These are phyloP conservation scores for Colletes collaris DNA, from an alignment of 2,888 invertebrate genomes.

Conservation along the genomic window DNA sequence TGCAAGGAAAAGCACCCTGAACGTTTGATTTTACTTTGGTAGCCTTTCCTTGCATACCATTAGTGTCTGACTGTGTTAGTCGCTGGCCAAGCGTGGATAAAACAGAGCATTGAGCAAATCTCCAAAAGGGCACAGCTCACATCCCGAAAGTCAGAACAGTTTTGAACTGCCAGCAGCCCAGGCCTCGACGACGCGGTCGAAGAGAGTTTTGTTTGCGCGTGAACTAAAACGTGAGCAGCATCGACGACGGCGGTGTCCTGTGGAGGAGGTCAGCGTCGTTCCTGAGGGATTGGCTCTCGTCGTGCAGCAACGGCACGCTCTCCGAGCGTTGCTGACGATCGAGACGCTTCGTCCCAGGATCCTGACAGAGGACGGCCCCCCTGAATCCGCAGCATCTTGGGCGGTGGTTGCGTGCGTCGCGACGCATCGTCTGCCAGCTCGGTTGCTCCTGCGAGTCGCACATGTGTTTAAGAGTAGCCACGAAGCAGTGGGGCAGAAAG, in stretches of 20 bases:
- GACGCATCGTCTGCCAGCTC: constrained; percentile 18
- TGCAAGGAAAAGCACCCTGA: too few relatives aligned
- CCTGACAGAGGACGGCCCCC: constrained; percentile 17
- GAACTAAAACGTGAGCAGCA: constrained; percentile 41
- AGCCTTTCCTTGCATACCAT: too few relatives aligned
- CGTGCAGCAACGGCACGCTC: constrained; percentile 68
- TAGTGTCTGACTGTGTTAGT: too few relatives aligned
- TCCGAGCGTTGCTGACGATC: constrained; percentile 57
- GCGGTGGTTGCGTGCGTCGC: constrained; percentile 9
- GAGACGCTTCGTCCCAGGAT: constrained; percentile 37
- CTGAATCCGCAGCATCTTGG: constrained; percentile 21
- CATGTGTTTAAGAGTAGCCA: constrained; percentile 22
- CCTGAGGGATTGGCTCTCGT: constrained; percentile 21
- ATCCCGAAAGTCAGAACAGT: too few relatives aligned
- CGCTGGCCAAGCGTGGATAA: too few relatives aligned
- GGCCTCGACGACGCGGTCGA: too few relatives aligned
- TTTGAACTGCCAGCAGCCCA: too few relatives aligned
- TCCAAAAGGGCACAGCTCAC: too few relatives aligned
- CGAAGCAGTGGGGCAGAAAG: constrained; percentile 24
- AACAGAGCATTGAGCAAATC: too few relatives aligned
- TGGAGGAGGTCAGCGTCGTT: constrained; percentile 23
- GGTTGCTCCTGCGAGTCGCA: constrained; percentile 18
- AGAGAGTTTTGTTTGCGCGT: neutral
- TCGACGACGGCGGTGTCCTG: constrained; percentile 37
- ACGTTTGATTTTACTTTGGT: too few relatives aligned